Percentiles rank a stretch among this genome's conserved stretches.
phyloP scores from a whole-genome alignment of 1,140 invertebrate genomes.

The Scaptomyza montana region DNA sequence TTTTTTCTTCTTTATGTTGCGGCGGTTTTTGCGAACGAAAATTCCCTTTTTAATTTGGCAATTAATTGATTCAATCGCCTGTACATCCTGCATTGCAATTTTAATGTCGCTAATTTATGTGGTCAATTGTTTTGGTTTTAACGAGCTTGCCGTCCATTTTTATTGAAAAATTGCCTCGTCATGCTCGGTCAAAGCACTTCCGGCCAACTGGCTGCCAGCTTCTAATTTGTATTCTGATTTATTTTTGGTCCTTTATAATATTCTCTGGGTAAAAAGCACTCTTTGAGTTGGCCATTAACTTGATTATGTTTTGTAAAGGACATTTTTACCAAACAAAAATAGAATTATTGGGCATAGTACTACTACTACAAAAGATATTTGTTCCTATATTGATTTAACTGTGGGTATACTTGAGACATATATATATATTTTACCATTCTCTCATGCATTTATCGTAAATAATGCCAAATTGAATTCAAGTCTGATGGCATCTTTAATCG shows the following conservation, averaged over 20 bases:
- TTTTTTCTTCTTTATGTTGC: conserved; percentile 6
- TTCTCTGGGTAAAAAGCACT: background rate
- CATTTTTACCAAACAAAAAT: background rate
- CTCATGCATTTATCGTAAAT: background rate
- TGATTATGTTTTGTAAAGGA: background rate
- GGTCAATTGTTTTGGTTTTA: conserved; percentile 79
- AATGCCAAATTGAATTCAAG: background rate
- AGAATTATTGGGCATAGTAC: background rate
- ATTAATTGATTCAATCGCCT: conserved; percentile 78
- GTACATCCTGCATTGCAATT: conserved; percentile 52
- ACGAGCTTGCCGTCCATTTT: conserved; percentile 65
- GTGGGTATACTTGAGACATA: background rate
- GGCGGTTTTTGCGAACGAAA: conserved; percentile 33
- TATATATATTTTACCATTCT: background rate
- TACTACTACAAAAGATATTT: background rate
- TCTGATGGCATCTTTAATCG: conserved; percentile 21
- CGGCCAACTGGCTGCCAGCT: conserved; percentile 5
- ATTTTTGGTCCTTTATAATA: conserved; percentile 10
- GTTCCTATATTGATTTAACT: too few species aligned
- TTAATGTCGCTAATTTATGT: conserved; percentile 78
- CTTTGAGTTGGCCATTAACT: background rate
- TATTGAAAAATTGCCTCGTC: conserved; percentile 50
- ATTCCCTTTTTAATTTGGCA: conserved; percentile 72
- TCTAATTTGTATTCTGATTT: conserved; percentile 23
- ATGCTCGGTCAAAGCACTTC: conserved; percentile 44